A percentile compares a stretch with the other conserved stretches of the same genome.
Evolutionary conservation across 2,113 vertebrate genomes (phyloP).

Genomic region (Dromas ardeola): DNA sequence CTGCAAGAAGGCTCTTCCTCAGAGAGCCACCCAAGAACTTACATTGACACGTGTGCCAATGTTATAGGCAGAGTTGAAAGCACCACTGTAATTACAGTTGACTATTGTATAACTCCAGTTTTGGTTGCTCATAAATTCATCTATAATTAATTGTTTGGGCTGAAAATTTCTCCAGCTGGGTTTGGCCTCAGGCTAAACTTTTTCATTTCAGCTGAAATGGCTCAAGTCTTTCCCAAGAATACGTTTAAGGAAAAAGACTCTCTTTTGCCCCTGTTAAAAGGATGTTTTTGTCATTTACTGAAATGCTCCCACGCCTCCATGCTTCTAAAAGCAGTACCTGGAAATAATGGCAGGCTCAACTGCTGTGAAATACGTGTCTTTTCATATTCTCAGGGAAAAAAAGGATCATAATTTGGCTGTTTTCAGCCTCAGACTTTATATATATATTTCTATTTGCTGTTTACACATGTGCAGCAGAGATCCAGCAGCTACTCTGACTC

Average conservation of each 20-base stretch:
- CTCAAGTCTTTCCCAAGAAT: neutral
- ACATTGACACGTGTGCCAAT: neutral
- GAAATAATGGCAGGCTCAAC: neutral
- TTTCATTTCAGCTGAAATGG: conserved; percentile 27
- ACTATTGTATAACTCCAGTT: neutral
- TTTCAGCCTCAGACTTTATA: neutral
- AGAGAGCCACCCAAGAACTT: neutral
- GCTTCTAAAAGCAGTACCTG: conserved; percentile 28
- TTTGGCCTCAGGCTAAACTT: conserved; percentile 13
- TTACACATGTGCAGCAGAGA: neutral
- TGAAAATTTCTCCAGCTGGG: conserved; percentile 22
- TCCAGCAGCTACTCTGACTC: neutral
- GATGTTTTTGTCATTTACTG: neutral
- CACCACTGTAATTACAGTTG: neutral
- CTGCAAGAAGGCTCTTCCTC: neutral
- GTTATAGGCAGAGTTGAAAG: neutral
- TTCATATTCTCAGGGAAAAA: neutral
- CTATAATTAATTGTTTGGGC: conserved; percentile 42
- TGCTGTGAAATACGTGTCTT: neutral
- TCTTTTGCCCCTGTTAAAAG: neutral
- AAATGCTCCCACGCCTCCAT: neutral
- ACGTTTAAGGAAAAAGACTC: neutral
- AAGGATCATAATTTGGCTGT: neutral
- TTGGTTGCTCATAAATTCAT: conserved; percentile 11
- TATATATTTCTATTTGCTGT: neutral